These are phyloP conservation scores for Tympanuchus pallidicinctus DNA, from an alignment of 2,113 vertebrate species.

Conservation along the genomic window DNA sequence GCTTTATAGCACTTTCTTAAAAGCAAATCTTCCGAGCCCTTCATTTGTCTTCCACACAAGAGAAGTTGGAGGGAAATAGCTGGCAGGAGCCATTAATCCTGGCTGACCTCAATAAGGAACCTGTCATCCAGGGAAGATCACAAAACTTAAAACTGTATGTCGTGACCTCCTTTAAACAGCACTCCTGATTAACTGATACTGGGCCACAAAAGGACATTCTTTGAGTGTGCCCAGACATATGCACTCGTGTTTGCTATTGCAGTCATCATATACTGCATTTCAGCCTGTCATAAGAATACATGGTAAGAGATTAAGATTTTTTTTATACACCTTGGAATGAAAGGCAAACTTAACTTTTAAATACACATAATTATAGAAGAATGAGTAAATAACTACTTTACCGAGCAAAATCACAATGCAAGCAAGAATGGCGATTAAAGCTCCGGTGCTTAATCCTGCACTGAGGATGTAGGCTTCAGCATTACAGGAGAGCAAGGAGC, in stretches of 20 bases:
- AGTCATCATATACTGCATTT: neutral
- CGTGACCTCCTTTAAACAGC: neutral
- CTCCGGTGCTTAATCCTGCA: slow-evolving; percentile 93
- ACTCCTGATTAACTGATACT: neutral
- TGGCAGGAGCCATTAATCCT: slow-evolving; percentile 25
- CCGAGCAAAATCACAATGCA: slow-evolving; percentile 96
- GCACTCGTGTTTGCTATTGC: neutral
- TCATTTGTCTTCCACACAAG: neutral
- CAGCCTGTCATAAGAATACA: neutral
- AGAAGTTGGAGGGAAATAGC: neutral
- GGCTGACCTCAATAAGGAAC: slow-evolving; percentile 44
- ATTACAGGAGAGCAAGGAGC: slow-evolving; percentile 89
- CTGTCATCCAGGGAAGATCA: slow-evolving; percentile 3
- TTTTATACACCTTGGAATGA: neutral
- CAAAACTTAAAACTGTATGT: neutral
- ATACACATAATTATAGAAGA: neutral
- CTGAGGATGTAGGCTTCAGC: slow-evolving; percentile 90
- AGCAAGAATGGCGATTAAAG: slow-evolving; percentile 94
- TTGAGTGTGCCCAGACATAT: neutral
- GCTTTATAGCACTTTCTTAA: neutral
- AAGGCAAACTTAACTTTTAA: neutral
- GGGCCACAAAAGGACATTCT: neutral
- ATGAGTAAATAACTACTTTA: slow-evolving; percentile 56
- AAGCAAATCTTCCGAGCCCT: neutral
- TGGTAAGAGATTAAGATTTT: neutral